Base-by-base conservation (phyloP, 2,113 vertebrate species). In the Rhynchomys soricoides region DNA sequence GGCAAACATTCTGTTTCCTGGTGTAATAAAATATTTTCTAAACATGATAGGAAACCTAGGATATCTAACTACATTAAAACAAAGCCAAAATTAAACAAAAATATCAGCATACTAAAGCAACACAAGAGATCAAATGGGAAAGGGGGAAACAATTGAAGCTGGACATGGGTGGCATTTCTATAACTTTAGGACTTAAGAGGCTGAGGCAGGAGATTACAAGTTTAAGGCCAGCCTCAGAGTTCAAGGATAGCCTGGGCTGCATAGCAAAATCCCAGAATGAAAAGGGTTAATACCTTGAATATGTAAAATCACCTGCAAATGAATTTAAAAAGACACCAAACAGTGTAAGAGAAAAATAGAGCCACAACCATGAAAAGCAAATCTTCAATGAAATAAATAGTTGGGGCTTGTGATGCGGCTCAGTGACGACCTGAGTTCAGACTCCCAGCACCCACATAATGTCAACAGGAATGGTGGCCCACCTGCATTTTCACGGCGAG, bases 1-100 rank as follows among this genome's bases (percentile, higher is more conserved):
- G 48, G 40, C 37, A 91, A 88, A 95, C 43, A 95, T 73, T 82
- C 75, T 15, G n/a, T 26, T 78, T 74, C 7, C 24, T 17, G 10
- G 62, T 73, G 1, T 24, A 91, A 85, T 93, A 94, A 96, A 64
- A 91, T n/a, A 31, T 15, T 86, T 88, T 91, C 64, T 94, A 82
- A 94, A 26, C n/a, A 78, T 68, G 71, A 82, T 7, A 91, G 62
- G 57, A 93, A 96, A 93, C 19, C n/a, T 45, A 73, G 24, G 26
- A 57, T 62, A 92, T 77, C 24, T 91, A 37, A 93, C 66, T 55
- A 87, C 24, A 45, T 89, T 95, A 57, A 93, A 93, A 87, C 31
- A 77, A 97, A 96, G 74, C 31, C 55, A 83, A 82, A 83, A 66
- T 48, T 34, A 70, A 88, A n/a, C 15, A 62, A 82, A 45, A 91